These are phyloP conservation scores for Catharus minimus DNA, from an alignment of 2,113 vertebrate species.

Conservation along the genomic window DNA sequence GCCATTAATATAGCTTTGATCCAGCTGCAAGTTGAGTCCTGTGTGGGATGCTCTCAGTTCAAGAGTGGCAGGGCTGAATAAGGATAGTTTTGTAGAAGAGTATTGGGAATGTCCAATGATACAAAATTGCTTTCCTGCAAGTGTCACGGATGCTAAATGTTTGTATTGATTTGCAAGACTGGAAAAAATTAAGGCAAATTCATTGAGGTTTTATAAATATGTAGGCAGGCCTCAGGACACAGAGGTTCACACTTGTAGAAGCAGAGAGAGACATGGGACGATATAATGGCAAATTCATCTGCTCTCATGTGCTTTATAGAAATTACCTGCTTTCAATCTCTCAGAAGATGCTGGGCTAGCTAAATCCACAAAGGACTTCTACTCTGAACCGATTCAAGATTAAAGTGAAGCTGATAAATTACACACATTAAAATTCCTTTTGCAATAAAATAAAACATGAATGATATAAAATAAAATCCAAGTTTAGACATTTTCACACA, in stretches of 20 bases:
- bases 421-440: not conserved
- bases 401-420: not conserved
- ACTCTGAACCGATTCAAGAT: not conserved
- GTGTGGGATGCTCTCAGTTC: not conserved
- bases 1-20: not conserved
- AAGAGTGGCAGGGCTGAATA: accelerated
- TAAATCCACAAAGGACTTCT: not conserved
- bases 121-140: not conserved
- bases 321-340: not conserved
- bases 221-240: not conserved
- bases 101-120: not conserved
- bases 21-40: not conserved
- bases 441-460: not conserved
- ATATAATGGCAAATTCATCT: not conserved
- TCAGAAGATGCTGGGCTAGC: not conserved
- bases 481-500: not conserved
- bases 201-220: not conserved
- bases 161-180: not conserved
- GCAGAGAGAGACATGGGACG: not conserved
- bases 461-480: not conserved
- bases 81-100: not conserved
- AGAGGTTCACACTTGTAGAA: not conserved
- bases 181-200: not conserved
- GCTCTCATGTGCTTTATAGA: not conserved
- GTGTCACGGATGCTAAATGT: not conserved